phyloP scores from a whole-genome alignment of 92 coral and sea anemone species.

The Anthopleura xanthogrammica region DNA sequence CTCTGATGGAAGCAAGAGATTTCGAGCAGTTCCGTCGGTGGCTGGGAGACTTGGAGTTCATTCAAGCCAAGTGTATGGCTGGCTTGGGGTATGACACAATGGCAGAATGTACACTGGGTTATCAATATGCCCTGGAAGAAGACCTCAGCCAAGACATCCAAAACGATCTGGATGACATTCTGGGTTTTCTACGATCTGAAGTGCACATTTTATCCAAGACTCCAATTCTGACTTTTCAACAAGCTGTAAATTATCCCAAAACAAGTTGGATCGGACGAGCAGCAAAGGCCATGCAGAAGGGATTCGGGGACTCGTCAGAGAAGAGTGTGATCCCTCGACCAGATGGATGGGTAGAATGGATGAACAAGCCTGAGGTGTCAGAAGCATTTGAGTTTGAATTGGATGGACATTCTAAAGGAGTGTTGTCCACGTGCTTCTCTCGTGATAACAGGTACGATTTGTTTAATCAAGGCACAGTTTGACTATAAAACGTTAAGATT shows the following conservation, averaged over 20 bases:
- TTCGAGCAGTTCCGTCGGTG: slow-evolving; percentile 37
- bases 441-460: slow-evolving; percentile 34
- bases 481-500: too few species aligned
- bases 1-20: slow-evolving; percentile 51
- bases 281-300: slow-evolving; percentile 38
- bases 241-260: slow-evolving; percentile 51
- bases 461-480: too few species aligned
- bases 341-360: slow-evolving; percentile 64
- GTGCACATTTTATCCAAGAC: slow-evolving; percentile 49
- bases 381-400: slow-evolving; percentile 61
- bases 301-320: slow-evolving; percentile 23
- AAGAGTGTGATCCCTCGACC: slow-evolving; percentile 40
- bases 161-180: slow-evolving; percentile 44
- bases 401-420: slow-evolving; percentile 51
- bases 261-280: slow-evolving; percentile 46
- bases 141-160: slow-evolving; percentile 13
- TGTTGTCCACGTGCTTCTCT: slow-evolving; percentile 58
- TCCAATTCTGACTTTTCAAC: slow-evolving; percentile 58
- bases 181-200: slow-evolving; percentile 55
- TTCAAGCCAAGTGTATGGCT: slow-evolving; percentile 70
- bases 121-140: slow-evolving; percentile 44
- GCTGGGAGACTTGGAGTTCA: slow-evolving; percentile 54
- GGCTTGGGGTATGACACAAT: slow-evolving; percentile 63
- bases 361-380: slow-evolving; percentile 56
- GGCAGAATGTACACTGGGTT: slow-evolving; percentile 50